These are phyloP conservation scores for Ursus arctos DNA, from an alignment of 2,113 vertebrate species.

Conservation along the genomic window DNA sequence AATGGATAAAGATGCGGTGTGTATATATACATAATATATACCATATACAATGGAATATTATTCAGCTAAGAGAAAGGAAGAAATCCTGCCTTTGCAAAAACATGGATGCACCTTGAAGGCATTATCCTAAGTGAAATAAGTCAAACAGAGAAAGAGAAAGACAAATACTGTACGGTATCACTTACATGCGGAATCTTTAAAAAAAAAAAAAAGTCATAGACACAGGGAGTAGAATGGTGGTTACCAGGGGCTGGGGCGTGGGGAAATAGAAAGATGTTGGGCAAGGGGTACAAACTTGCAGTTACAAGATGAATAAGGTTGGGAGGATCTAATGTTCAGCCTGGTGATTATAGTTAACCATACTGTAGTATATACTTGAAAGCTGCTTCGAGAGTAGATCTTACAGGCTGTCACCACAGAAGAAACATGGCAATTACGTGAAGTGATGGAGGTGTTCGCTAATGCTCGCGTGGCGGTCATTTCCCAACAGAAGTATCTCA, in stretches of 20 bases:
- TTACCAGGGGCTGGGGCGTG: fast-evolving
- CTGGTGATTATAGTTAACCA: background rate
- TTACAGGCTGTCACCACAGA: background rate
- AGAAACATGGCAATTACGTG: background rate
- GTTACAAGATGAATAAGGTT: background rate
- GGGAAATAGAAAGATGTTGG: background rate
- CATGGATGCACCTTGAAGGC: background rate
- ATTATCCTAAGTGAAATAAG: background rate
- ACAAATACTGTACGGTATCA: background rate
- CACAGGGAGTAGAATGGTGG: background rate
- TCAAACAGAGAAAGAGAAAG: background rate
- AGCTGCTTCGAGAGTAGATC: background rate
- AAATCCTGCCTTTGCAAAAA: background rate
- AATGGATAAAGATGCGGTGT: background rate
- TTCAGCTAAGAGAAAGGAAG: background rate
- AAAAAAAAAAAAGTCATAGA: background rate
- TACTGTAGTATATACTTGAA: background rate
- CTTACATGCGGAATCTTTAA: background rate
- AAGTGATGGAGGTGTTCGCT: background rate
- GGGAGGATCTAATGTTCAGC: background rate
- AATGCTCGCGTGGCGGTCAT: background rate
- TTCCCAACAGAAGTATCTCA: background rate
- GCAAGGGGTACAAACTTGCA: background rate
- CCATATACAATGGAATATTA: background rate
- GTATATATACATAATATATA: background rate